Conservation (phyloP, 2,113 vertebrate species). For the Rafetus swinhoei region DNA sequence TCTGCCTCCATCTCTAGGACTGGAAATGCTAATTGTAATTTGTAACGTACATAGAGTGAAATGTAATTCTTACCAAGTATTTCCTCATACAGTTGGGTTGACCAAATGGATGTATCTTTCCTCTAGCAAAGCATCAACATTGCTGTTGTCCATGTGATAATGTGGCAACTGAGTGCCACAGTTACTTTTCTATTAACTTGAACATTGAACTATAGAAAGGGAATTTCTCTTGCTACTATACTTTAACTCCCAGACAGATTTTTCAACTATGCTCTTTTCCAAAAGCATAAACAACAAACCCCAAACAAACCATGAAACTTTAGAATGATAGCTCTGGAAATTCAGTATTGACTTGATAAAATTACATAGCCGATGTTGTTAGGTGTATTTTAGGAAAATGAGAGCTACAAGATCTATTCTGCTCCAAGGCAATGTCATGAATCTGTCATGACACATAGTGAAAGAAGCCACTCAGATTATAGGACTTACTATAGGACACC, state of each 20-base stretch:
- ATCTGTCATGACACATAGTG: not conserved
- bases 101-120: not conserved
- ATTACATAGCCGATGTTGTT: not conserved
- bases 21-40: not conserved
- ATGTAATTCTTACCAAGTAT: not conserved
- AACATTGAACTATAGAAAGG: not conserved
- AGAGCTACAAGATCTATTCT: not conserved
- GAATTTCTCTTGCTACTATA: not conserved
- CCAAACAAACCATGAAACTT: not conserved
- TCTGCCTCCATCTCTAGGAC: not conserved
- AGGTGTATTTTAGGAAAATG: constrained; percentile 11
- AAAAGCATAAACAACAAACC: not conserved
- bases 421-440: not conserved
- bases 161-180: not conserved
- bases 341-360: not conserved
- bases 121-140: not conserved
- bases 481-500: not conserved
- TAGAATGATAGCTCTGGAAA: not conserved
- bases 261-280: not conserved
- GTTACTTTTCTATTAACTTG: not conserved
- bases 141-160: not conserved
- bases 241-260: not conserved
- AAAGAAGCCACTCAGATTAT: not conserved
- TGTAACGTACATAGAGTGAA: not conserved
- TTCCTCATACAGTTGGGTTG: not conserved